Evolutionary conservation across 2,888 invertebrate species (phyloP).

Genomic region (Piscicola geometra): DNA sequence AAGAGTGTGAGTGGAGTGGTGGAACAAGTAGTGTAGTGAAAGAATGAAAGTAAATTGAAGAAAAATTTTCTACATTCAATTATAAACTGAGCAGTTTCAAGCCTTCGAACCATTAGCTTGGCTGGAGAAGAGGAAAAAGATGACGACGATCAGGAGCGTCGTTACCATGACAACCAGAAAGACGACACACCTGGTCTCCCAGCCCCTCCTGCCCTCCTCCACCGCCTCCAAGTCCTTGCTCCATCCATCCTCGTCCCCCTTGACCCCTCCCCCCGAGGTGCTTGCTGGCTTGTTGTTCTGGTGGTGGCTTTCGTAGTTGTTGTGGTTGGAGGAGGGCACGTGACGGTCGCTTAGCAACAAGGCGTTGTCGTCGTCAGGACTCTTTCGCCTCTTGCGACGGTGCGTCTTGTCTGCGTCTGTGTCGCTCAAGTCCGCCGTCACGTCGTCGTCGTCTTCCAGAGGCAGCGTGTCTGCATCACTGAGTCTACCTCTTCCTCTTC

Average conservation of each 20-base stretch:
- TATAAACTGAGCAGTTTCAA: neutral
- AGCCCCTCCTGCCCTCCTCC: conserved; percentile 35
- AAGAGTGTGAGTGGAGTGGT: too few species aligned
- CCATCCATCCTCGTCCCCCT: conserved; percentile 34
- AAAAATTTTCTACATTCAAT: neutral
- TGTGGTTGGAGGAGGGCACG: neutral
- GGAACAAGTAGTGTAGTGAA: too few species aligned
- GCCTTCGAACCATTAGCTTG: conserved; percentile 37
- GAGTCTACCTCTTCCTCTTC: neutral
- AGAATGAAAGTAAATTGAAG: neutral
- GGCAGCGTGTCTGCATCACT: conserved; percentile 32
- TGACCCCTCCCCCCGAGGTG: neutral
- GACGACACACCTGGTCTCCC: conserved; percentile 38
- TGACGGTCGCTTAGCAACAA: conserved; percentile 15
- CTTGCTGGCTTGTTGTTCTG: neutral
- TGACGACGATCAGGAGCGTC: conserved; percentile 37
- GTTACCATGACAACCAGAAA: conserved; percentile 35
- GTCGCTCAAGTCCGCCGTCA: neutral
- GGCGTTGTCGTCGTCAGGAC: conserved; percentile 18
- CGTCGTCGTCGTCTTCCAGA: conserved; percentile 27
- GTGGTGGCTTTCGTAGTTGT: neutral
- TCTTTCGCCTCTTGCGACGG: neutral
- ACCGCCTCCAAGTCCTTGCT: conserved; percentile 37
- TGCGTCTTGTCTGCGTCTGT: neutral
- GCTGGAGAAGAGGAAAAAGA: conserved; percentile 36